A percentile compares a stretch with the other conserved stretches of the same genome.
phyloP scores from a whole-genome alignment of 2,888 invertebrate genomes.

The Eumacrocentrus americanus region DNA sequence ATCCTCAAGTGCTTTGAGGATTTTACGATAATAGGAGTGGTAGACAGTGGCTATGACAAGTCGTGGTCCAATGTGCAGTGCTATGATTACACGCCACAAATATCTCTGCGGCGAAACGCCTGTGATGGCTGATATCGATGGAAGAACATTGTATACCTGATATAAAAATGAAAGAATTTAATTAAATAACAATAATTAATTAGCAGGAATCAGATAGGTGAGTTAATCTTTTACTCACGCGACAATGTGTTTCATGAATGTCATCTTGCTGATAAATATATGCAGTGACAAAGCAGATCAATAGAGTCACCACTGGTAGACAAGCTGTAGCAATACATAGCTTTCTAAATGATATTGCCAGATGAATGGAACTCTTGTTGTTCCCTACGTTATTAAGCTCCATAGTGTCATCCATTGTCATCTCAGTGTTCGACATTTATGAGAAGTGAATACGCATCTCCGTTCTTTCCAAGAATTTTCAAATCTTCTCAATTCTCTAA shows the following conservation, averaged over 20 bases:
- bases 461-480: neutral
- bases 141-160: slow-evolving; percentile 92
- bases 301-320: slow-evolving; percentile 82
- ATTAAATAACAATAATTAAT: too few species aligned
- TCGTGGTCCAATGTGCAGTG: slow-evolving; percentile 89
- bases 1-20: slow-evolving; percentile 68
- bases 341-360: slow-evolving; percentile 76
- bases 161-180: slow-evolving; percentile 45
- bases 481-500: neutral
- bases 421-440: slow-evolving; percentile 15
- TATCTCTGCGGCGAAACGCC: slow-evolving; percentile 92
- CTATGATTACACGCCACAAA: slow-evolving; percentile 90
- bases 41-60: slow-evolving; percentile 87
- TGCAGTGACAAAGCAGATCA: slow-evolving; percentile 87
- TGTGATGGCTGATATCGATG: slow-evolving; percentile 94
- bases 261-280: slow-evolving; percentile 91
- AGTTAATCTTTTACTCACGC: slow-evolving; percentile 67
- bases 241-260: slow-evolving; percentile 94
- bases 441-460: slow-evolving; percentile 1
- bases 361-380: slow-evolving; percentile 66
- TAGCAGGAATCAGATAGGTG: too few species aligned
- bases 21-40: slow-evolving; percentile 78
- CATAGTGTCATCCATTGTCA: slow-evolving; percentile 40
- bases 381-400: slow-evolving; percentile 55
- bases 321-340: slow-evolving; percentile 84